These are phyloP conservation scores for Dysmachus trigonus DNA, from an alignment of 2,888 invertebrate species.

Conservation along the genomic window DNA sequence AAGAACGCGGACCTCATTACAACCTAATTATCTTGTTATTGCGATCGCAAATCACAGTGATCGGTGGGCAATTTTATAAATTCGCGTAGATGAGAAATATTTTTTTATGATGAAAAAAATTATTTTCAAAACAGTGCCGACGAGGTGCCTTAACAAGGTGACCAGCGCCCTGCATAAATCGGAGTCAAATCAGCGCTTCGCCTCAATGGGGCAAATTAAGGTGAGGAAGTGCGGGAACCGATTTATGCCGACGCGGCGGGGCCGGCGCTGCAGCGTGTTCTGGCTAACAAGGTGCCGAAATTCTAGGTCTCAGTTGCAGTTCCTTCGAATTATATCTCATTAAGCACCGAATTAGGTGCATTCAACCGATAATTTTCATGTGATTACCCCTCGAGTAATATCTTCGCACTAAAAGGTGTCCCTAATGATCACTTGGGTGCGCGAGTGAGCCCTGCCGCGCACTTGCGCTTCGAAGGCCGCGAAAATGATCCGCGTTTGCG, in stretches of 20 bases:
- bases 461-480: not conserved
- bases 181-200: not conserved
- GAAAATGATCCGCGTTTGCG: not conserved
- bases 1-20: slow-evolving; percentile 27
- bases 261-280: not conserved
- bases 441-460: not conserved
- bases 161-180: not conserved
- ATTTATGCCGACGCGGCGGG: not conserved
- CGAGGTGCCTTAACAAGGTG: slow-evolving; percentile 22
- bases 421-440: slow-evolving; percentile 41
- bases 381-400: slow-evolving; percentile 41
- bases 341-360: slow-evolving; percentile 42
- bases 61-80: slow-evolving; percentile 1
- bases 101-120: not conserved
- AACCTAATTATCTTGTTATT: slow-evolving; percentile 34
- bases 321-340: slow-evolving; percentile 42
- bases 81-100: not conserved
- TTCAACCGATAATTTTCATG: slow-evolving; percentile 42
- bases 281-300: slow-evolving; percentile 44
- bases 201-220: not conserved
- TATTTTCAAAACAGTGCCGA: not conserved
- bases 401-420: slow-evolving; percentile 43
- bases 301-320: slow-evolving; percentile 37
- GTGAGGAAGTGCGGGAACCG: not conserved
- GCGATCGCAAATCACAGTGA: slow-evolving; percentile 35